Conservation (phyloP, 2,797 vertebrate species). For the Paramormyrops hopkinsi region DNA sequence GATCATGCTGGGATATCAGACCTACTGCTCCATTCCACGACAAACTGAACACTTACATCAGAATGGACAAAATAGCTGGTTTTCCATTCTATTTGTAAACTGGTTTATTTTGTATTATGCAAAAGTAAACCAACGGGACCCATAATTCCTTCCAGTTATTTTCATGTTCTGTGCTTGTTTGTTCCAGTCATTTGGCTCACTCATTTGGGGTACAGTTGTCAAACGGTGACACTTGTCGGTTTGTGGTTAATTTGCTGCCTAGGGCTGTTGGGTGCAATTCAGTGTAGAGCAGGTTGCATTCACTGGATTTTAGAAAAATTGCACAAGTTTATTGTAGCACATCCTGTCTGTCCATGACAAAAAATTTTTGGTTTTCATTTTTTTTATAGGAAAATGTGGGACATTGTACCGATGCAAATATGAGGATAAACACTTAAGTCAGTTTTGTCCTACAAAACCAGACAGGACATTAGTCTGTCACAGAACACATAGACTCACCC, state of each 20-base stretch:
- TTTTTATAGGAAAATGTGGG: not conserved
- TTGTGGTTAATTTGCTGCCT: not conserved
- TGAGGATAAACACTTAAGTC: slow-evolving; percentile 1
- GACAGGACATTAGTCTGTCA: not conserved
- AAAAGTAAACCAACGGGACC: not conserved
- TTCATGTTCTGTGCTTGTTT: not conserved
- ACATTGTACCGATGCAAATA: not conserved
- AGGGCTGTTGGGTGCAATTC: not conserved
- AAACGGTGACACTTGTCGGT: not conserved
- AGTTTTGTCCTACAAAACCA: slow-evolving; percentile 4
- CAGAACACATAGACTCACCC: not conserved
- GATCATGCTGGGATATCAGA: not conserved
- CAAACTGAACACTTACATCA: not conserved
- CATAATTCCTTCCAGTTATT: not conserved
- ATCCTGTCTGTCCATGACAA: not conserved
- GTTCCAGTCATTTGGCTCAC: slow-evolving; percentile 1
- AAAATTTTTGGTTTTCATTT: not conserved
- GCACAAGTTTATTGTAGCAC: not conserved
- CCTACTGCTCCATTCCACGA: not conserved
- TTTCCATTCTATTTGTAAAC: not conserved
- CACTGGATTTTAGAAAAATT: not conserved
- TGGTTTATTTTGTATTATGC: not conserved
- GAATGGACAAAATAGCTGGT: not conserved
- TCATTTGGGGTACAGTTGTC: not conserved
- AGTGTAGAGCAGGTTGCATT: not conserved